Conservation (phyloP, 2,888 invertebrate genomes). For the Cyrtodaria siliqua region DNA sequence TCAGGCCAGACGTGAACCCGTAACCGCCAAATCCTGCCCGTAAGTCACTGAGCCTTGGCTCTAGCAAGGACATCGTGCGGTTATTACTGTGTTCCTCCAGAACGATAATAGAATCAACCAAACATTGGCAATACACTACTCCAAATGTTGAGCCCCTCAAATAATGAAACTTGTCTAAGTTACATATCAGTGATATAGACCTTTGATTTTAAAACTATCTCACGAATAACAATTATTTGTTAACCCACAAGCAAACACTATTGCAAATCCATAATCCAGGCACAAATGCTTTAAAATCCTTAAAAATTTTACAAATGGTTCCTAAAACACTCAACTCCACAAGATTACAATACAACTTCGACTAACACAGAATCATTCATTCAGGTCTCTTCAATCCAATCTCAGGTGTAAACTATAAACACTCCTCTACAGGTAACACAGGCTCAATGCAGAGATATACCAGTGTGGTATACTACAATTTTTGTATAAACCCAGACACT, state of each 20-base stretch:
- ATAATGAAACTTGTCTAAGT: too few relatives aligned
- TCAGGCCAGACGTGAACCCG: conserved; percentile 27
- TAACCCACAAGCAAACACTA: too few relatives aligned
- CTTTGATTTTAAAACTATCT: too few relatives aligned
- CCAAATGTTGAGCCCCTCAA: neutral
- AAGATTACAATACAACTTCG: neutral
- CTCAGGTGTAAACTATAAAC: conserved; percentile 36
- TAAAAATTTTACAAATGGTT: neutral
- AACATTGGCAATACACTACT: neutral
- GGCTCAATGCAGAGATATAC: conserved; percentile 2
- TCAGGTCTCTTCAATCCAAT: conserved; percentile 18
- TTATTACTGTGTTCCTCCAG: neutral
- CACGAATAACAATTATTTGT: too few relatives aligned
- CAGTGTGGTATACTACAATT: neutral
- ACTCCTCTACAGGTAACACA: conserved; percentile 16
- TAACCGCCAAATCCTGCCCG: conserved; percentile 57
- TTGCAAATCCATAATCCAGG: neutral
- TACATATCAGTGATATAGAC: too few relatives aligned
- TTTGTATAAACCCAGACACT: conserved; percentile 18
- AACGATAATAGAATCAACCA: neutral
- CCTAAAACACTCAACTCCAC: neutral
- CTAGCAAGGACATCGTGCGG: conserved; percentile 51
- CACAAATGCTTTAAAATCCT: neutral
- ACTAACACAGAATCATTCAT: neutral
- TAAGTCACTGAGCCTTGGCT: conserved; percentile 52